Conservation (phyloP, 2,888 invertebrate genomes). For the Rapana venosa region DNA sequence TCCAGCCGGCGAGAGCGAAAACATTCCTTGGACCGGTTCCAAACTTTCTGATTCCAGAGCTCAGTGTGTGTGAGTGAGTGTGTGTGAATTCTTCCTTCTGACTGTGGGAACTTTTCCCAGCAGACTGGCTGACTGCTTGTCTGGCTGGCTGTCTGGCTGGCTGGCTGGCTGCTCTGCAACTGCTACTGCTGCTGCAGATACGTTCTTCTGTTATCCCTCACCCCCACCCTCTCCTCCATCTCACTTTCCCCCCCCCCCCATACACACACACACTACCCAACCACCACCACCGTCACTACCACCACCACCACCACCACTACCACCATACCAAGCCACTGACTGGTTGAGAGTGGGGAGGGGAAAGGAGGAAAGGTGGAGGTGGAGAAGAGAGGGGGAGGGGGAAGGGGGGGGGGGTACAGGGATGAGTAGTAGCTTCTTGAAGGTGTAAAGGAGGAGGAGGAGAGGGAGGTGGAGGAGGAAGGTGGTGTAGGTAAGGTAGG, state of each 20-base stretch:
- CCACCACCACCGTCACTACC: background rate
- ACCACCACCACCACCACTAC: conserved; percentile 7
- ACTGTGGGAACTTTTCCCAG: conserved; percentile 6
- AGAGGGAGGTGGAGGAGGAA: background rate
- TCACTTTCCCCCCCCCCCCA: too few species aligned
- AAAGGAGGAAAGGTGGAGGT: background rate
- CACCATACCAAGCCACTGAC: background rate
- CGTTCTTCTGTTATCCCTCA: background rate
- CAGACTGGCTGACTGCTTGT: background rate
- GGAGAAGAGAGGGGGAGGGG: background rate
- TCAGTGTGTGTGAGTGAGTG: conserved; percentile 10
- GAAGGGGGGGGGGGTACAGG: conserved; percentile 4
- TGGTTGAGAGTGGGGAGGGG: background rate
- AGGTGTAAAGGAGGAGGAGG: background rate
- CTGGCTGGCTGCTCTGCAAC: background rate
- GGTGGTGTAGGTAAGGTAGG: background rate
- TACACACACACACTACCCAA: background rate
- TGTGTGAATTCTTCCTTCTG: conserved; percentile 6
- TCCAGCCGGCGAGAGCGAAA: too few species aligned
- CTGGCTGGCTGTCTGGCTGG: background rate
- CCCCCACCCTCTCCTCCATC: too few species aligned
- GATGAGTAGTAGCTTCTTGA: background rate
- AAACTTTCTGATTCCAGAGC: background rate
- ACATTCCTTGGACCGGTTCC: conserved; percentile 11
- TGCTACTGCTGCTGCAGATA: background rate